A percentile compares a stretch with the other conserved stretches of the same genome.
phyloP scores from a whole-genome alignment of 2,113 vertebrate species.

The Cinclus mexicanus region DNA sequence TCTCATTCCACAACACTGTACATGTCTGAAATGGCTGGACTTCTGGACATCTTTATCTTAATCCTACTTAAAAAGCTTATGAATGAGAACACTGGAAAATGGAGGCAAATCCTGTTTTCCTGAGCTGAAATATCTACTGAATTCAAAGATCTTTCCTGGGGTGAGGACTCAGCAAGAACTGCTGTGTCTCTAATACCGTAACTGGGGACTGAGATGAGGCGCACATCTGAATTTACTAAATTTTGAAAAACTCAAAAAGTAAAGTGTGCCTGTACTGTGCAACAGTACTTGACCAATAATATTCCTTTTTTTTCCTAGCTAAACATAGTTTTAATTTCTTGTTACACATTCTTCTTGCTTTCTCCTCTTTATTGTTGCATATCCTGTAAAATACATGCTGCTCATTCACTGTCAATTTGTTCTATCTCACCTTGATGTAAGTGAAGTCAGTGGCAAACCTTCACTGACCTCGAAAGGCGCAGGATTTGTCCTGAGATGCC shows the following conservation, averaged over 20 bases:
- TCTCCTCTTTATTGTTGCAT: not conserved
- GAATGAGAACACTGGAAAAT: not conserved
- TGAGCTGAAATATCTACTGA: not conserved
- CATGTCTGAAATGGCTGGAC: not conserved
- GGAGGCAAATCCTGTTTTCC: not conserved
- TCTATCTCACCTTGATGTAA: not conserved
- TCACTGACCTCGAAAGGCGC: not conserved
- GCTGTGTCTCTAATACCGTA: not conserved
- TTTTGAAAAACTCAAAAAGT: not conserved
- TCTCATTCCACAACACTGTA: not conserved
- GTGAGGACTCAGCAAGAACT: not conserved
- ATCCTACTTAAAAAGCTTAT: conserved; percentile 5
- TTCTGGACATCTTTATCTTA: not conserved
- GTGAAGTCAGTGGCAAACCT: not conserved
- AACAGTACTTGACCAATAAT: not conserved
- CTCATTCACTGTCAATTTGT: not conserved
- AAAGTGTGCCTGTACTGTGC: not conserved
- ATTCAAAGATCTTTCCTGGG: not conserved
- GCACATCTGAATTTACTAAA: not conserved
- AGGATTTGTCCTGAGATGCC: not conserved
- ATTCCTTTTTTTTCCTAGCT: not conserved
- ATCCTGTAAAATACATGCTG: not conserved
- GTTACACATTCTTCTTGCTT: not conserved
- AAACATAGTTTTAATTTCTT: not conserved
- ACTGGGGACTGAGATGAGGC: not conserved